Percentiles rank a stretch among this genome's conserved stretches.
phyloP scores from a whole-genome alignment of 2,797 vertebrate genomes.

The Anguilla pacifica region DNA sequence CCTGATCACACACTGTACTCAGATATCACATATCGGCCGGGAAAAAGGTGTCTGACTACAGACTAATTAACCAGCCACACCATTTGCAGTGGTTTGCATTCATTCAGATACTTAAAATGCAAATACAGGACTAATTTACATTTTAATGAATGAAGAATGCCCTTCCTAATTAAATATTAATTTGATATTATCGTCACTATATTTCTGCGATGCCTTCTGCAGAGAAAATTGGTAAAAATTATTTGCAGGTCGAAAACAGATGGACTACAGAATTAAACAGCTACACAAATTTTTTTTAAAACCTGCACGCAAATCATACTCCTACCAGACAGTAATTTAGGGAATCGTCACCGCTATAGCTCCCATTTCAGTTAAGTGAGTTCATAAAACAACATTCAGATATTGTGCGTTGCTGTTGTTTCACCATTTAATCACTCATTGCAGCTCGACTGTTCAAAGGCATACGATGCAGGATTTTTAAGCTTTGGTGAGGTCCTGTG shows the following conservation, averaged over 20 bases:
- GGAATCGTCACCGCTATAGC: not conserved
- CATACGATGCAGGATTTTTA: too few relatives aligned
- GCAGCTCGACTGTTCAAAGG: not conserved
- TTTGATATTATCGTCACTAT: not conserved
- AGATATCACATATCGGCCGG: not conserved
- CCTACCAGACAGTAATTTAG: not conserved
- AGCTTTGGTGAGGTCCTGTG: too few relatives aligned
- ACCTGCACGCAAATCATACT: not conserved
- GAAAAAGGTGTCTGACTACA: not conserved
- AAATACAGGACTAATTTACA: not conserved
- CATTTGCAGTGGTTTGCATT: constrained; percentile 11
- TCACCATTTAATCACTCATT: not conserved
- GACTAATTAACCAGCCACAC: not conserved
- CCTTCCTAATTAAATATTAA: not conserved
- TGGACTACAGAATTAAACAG: not conserved
- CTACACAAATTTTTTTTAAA: not conserved
- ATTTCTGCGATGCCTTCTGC: not conserved
- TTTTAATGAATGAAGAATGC: not conserved
- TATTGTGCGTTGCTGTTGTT: not conserved
- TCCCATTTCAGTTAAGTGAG: not conserved
- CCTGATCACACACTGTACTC: not conserved
- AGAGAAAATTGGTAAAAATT: not conserved
- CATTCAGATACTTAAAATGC: not conserved
- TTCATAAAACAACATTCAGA: not conserved
- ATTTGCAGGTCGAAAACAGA: not conserved